Evolutionary conservation across 2,888 invertebrate species (phyloP).

Genomic region (Apotomis betuletana): DNA sequence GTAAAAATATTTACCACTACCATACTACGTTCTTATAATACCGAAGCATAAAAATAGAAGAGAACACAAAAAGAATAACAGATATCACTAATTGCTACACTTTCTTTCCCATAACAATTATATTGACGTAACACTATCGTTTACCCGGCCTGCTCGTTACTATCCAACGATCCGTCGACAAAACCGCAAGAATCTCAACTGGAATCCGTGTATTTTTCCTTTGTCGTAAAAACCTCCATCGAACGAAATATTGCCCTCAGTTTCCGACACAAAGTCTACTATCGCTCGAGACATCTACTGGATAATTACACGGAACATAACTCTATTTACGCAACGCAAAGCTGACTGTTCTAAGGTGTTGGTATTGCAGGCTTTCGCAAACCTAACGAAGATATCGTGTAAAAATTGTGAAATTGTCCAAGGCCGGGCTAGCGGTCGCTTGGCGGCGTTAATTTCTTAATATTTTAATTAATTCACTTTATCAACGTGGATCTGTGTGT

Average conservation of each 20-base stretch:
- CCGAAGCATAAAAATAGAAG: no score
- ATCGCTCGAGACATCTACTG: constrained; percentile 3
- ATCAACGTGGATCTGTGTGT: constrained; percentile 27
- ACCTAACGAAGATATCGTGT: constrained; percentile 68
- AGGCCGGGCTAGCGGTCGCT: constrained; percentile 58
- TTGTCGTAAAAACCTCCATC: constrained; percentile 7
- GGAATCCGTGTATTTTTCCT: constrained; percentile 14
- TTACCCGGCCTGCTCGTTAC: not conserved
- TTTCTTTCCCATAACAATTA: constrained; percentile 1
- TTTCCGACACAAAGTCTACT: constrained; percentile 7
- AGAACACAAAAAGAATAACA: no score
- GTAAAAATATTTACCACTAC: no score
- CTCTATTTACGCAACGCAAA: constrained; percentile 55
- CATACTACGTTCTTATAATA: no score
- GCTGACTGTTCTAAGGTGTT: constrained; percentile 30
- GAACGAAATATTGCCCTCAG: not conserved
- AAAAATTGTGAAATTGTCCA: constrained; percentile 70
- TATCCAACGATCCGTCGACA: not conserved
- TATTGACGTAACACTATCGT: constrained; percentile 3
- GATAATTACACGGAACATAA: constrained; percentile 49
- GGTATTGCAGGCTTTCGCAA: constrained; percentile 71
- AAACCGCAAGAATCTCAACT: constrained; percentile 12
- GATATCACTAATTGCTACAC: constrained; percentile 5
- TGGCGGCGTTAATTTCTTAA: constrained; percentile 59
- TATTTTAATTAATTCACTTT: constrained; percentile 51